Evolutionary conservation across 1,140 invertebrate genomes (phyloP), one percentile per base, ranked within the genome.

Genomic region (Dinothrombium tinctorium): DNA sequence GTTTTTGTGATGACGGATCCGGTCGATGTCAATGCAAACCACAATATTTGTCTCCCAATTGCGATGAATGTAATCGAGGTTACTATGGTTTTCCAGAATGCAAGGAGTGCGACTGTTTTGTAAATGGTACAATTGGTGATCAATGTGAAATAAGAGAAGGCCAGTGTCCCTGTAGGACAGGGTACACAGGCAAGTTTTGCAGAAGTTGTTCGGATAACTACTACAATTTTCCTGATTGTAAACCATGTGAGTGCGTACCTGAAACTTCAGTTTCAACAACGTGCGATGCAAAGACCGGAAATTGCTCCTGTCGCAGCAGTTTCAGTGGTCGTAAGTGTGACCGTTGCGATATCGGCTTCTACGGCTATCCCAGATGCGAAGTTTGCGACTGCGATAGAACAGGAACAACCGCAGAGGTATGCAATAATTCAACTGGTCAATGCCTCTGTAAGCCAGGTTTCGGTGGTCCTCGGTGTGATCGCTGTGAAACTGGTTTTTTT

Each of bases 1-100:
- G 90, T 22, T 87, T 87, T 54, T 99, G 92, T 60, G 78, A 74
- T 22, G 86, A 94, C 49, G 77, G 73, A n/a, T 74, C 73, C 0
- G 87, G 87, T 2, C 68, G 67, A 74, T 95, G 87, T 56, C 57
- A 61, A 6, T 95, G 87, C 57, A 65, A 69, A 6, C 61, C 69
- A 36, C 83, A 81, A 11, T 94, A 74, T 59, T n/a, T n/a, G n/a
- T 81, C 82, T 0, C 56, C 66, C 45, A 79, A 81, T 51, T 96
- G 90, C 57, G 82, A 95, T 64, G 71, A 79, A 41, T 89, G 83
- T 60, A 74, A 76, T 45, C 67, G 75, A 51, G 83, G 83, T 2
- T 92, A 72, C 60, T 92, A 71, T 59, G 87, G 87, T 2, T 70
- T 79, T 47, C 83, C 86, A 2, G 66, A 53, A 4, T 94, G 86